Percentiles rank a stretch among this genome's conserved stretches.
Evolutionary conservation across 1,140 invertebrate species (phyloP).

Genomic region (Drosophila mauritiana): DNA sequence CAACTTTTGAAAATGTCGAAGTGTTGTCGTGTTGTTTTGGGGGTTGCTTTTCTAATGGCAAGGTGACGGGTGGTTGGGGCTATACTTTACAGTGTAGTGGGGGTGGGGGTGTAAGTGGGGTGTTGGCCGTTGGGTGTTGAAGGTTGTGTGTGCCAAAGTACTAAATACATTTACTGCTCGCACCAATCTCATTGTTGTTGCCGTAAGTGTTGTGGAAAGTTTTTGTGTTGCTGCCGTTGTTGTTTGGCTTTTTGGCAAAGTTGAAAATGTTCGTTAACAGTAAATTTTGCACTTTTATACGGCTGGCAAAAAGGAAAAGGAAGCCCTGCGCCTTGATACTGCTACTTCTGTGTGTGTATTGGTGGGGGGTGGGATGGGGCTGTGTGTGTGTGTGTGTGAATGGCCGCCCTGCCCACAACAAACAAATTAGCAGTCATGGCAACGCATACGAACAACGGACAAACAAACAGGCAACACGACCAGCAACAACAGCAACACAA

Average conservation of each 20-base stretch:
- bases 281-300: constrained; percentile 74
- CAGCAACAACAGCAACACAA: constrained; percentile 36
- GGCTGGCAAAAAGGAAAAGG: constrained; percentile 19
- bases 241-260: constrained; percentile 82
- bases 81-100: neutral
- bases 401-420: constrained; percentile 77
- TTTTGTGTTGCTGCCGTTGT: constrained; percentile 80
- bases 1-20: constrained; percentile 82
- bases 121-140: no score
- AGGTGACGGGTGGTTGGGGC: constrained; percentile 47
- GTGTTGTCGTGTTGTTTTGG: constrained; percentile 65
- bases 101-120: neutral
- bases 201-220: constrained; percentile 79
- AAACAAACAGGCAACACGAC: constrained; percentile 64
- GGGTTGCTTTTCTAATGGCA: constrained; percentile 67
- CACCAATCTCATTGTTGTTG: constrained; percentile 67
- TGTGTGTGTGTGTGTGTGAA: constrained; percentile 35
- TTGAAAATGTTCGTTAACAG: constrained; percentile 81
- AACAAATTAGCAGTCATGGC: constrained; percentile 81
- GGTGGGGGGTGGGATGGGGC: neutral
- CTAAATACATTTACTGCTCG: constrained; percentile 73
- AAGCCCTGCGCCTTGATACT: constrained; percentile 7
- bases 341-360: neutral
- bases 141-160: constrained; percentile 48
- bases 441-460: constrained; percentile 55